Conservation (phyloP, 2,113 vertebrate genomes). For the Limanda limanda region DNA sequence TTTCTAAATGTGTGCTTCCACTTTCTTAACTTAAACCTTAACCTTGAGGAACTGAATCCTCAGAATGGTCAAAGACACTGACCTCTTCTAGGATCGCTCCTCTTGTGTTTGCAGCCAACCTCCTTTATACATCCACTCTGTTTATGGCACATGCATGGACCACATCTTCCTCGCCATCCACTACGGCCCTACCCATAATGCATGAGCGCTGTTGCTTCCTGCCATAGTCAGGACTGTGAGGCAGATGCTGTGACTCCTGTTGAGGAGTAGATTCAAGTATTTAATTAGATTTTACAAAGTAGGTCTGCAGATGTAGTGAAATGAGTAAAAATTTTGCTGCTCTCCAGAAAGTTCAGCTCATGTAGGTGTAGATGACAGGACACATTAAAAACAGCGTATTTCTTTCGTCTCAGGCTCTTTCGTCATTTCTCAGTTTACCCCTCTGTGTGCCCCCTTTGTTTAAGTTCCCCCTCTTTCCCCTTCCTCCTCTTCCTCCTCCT, state of each 20-base stretch:
- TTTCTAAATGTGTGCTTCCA: slow-evolving; percentile 36
- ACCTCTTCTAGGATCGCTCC: slow-evolving; percentile 39
- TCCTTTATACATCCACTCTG: slow-evolving; percentile 65
- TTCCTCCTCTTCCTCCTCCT: not conserved
- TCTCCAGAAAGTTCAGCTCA: slow-evolving; percentile 1
- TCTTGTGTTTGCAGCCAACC: slow-evolving; percentile 78
- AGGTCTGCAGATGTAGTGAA: slow-evolving; percentile 11
- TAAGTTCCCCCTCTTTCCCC: not conserved
- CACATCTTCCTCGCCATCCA: slow-evolving; percentile 60
- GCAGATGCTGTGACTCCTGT: not conserved
- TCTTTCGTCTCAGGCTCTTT: slow-evolving; percentile 13
- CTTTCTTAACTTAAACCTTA: slow-evolving; percentile 32
- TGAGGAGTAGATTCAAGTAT: not conserved
- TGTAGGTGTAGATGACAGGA: slow-evolving; percentile 14
- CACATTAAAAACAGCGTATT: not conserved
- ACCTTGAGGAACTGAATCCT: slow-evolving; percentile 37
- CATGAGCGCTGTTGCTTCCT: slow-evolving; percentile 65
- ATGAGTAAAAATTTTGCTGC: not conserved
- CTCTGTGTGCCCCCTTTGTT: slow-evolving; percentile 64
- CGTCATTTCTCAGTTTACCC: slow-evolving; percentile 32
- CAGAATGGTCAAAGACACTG: slow-evolving; percentile 19
- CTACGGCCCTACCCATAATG: slow-evolving; percentile 65
- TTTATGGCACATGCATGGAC: slow-evolving; percentile 84
- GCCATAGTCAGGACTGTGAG: slow-evolving; percentile 1
- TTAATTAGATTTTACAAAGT: not conserved